phyloP scores from a whole-genome alignment of 2,888 invertebrate genomes.

The Meteorus cinctellus region DNA sequence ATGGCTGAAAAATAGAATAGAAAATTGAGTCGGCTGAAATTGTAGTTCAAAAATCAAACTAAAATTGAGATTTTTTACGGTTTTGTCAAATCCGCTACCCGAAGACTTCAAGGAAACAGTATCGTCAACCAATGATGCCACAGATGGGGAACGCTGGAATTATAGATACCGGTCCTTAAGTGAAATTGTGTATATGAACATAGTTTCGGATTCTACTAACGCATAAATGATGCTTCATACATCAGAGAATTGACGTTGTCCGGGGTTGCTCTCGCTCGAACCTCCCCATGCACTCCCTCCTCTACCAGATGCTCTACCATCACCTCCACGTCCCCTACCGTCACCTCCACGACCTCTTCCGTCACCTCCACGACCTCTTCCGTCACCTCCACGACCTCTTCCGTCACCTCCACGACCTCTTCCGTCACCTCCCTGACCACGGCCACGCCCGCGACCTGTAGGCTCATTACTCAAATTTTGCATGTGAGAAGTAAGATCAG shows the following conservation, averaged over 20 bases:
- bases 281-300: neutral
- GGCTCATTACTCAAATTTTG: neutral
- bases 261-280: too few relatives aligned
- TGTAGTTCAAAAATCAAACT: neutral
- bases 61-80: neutral
- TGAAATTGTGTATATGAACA: neutral
- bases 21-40: too few relatives aligned
- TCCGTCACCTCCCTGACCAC: neutral
- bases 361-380: neutral
- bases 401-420: constrained; percentile 8
- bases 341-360: neutral
- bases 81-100: neutral
- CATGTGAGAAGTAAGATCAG: constrained; percentile 8
- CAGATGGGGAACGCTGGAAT: constrained; percentile 36
- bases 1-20: neutral
- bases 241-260: too few relatives aligned
- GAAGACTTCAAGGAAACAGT: constrained; percentile 37
- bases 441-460: constrained; percentile 1
- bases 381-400: constrained; percentile 28
- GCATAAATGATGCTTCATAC: too few relatives aligned
- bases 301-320: constrained; percentile 27
- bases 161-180: neutral
- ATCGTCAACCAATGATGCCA: constrained; percentile 41
- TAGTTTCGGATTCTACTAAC: too few relatives aligned
- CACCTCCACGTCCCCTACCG: neutral